phyloP scores from a whole-genome alignment of 1,140 invertebrate genomes.

The Plodia interpunctella region DNA sequence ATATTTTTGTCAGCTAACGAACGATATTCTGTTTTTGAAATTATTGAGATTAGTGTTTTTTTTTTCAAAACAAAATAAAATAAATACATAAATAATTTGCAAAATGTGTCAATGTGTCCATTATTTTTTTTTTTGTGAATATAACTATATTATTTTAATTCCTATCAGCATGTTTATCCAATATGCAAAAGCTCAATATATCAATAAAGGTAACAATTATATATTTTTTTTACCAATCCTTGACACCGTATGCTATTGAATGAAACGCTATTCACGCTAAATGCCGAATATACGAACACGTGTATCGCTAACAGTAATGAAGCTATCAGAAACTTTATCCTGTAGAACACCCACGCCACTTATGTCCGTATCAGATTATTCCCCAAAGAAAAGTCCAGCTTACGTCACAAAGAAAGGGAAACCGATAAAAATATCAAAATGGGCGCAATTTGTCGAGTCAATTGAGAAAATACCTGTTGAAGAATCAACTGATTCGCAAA shows the following conservation, averaged over 20 bases:
- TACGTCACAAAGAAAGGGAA: slow-evolving; percentile 21
- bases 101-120: too few relatives aligned
- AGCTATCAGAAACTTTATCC: slow-evolving; percentile 23
- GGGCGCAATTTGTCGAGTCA: slow-evolving; percentile 41
- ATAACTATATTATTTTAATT: neutral
- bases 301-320: slow-evolving; percentile 25
- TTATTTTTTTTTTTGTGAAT: too few relatives aligned
- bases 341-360: slow-evolving; percentile 32
- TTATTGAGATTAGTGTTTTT: too few relatives aligned
- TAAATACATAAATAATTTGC: too few relatives aligned
- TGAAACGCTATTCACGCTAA: neutral
- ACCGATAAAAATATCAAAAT: slow-evolving; percentile 29
- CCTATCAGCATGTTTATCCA: neutral
- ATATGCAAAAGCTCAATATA: too few relatives aligned
- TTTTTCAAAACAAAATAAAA: too few relatives aligned
- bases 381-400: slow-evolving; percentile 17
- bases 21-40: too few relatives aligned
- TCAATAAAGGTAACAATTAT: too few relatives aligned
- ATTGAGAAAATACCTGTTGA: slow-evolving; percentile 33
- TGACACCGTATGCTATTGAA: slow-evolving; percentile 20
- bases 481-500: slow-evolving; percentile 21
- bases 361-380: slow-evolving; percentile 36
- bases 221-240: neutral
- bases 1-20: too few relatives aligned
- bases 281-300: neutral